A percentile compares a stretch with the other conserved stretches of the same genome.
Evolutionary conservation across 2,888 invertebrate species (phyloP).

Genomic region (Lasioglossum figueresi): DNA sequence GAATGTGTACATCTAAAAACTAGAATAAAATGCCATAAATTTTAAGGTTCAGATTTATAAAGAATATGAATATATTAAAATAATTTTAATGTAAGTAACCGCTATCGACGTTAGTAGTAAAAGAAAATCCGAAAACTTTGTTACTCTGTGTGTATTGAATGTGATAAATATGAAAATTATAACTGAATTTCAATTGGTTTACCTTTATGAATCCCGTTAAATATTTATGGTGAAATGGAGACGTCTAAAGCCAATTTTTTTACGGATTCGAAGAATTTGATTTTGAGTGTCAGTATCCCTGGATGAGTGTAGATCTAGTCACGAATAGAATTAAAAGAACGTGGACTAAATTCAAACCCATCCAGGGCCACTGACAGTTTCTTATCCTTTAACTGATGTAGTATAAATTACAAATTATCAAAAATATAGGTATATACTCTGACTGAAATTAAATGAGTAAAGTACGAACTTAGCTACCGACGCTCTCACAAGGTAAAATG

Average conservation of each 20-base stretch:
- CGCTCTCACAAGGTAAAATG: slow-evolving; percentile 60
- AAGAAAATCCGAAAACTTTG: not conserved
- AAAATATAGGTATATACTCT: not conserved
- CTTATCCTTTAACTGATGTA: slow-evolving; percentile 24
- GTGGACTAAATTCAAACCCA: slow-evolving; percentile 92
- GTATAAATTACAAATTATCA: not conserved
- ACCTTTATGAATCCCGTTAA: slow-evolving; percentile 4
- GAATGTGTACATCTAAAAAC: slow-evolving; percentile 30
- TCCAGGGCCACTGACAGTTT: slow-evolving; percentile 83
- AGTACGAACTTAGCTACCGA: slow-evolving; percentile 40
- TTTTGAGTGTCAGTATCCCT: slow-evolving; percentile 86
- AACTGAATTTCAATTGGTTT: slow-evolving; percentile 3
- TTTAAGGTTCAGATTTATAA: not conserved
- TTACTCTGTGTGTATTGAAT: not conserved
- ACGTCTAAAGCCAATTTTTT: not conserved
- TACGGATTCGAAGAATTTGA: not conserved
- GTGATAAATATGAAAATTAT: not conserved
- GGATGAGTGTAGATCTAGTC: slow-evolving; percentile 93
- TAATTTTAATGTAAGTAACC: not conserved
- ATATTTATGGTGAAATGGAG: not conserved
- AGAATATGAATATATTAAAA: not conserved
- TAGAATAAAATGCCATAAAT: slow-evolving; percentile 10
- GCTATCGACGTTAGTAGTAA: not conserved
- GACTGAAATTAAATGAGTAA: slow-evolving; percentile 7
- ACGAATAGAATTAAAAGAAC: slow-evolving; percentile 86